These are phyloP conservation scores for Pipistrellus kuhlii DNA, from an alignment of 2,797 vertebrate genomes.

Conservation along the genomic window DNA sequence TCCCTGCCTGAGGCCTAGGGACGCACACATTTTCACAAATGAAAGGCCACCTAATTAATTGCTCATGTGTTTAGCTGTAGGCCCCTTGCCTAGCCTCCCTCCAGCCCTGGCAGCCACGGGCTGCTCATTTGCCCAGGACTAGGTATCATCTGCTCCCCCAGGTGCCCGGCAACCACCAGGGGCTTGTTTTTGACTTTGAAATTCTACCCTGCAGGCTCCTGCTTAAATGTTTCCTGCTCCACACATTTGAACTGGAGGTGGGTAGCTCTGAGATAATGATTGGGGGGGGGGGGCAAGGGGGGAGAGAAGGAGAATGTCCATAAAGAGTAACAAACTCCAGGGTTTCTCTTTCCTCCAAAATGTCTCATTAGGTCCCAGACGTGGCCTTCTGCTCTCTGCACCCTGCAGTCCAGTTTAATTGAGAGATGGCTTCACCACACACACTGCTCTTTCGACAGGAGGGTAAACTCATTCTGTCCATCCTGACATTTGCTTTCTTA, in stretches of 20 bases:
- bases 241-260: not conserved
- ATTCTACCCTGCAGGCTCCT: not conserved
- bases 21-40: not conserved
- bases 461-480: constrained; percentile 84
- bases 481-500: constrained; percentile 70
- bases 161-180: not conserved
- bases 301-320: constrained; percentile 38
- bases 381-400: constrained; percentile 50
- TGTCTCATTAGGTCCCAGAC: constrained; percentile 81
- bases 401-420: constrained; percentile 83
- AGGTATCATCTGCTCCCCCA: not conserved
- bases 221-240: constrained; percentile 49
- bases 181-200: constrained; percentile 24
- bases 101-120: not conserved
- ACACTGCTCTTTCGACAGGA: constrained; percentile 82
- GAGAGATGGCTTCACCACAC: constrained; percentile 75
- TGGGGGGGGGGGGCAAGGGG: not conserved
- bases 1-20: not conserved
- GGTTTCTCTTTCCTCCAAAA: constrained; percentile 66
- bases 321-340: constrained; percentile 60
- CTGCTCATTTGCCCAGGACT: not conserved
- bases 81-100: not conserved
- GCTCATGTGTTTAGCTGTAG: constrained; percentile 20
- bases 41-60: not conserved
- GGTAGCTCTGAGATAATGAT: not conserved